phyloP scores from a whole-genome alignment of 2,797 vertebrate species.

The Sebastiscus tertius region DNA sequence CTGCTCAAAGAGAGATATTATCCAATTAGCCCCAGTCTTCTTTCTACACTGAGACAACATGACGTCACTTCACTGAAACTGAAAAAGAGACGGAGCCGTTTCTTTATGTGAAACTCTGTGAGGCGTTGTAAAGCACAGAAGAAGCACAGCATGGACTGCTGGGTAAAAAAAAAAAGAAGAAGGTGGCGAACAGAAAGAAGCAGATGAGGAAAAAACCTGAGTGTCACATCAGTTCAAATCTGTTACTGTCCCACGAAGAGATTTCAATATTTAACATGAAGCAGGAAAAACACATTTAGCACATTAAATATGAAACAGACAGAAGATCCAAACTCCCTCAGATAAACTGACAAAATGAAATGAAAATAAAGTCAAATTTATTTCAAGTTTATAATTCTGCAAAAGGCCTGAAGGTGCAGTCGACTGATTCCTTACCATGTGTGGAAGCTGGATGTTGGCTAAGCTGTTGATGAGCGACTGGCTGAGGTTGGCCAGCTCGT shows the following conservation, averaged over 20 bases:
- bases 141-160: constrained; percentile 78
- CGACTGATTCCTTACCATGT: constrained; percentile 89
- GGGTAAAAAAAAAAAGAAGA: constrained; percentile 41
- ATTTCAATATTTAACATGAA: not conserved
- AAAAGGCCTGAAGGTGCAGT: not conserved
- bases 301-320: constrained; percentile 10
- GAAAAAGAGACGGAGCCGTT: constrained; percentile 32
- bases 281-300: not conserved
- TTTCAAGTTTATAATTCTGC: not conserved
- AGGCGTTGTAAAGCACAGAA: constrained; percentile 71
- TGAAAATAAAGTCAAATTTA: not conserved
- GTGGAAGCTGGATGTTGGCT: constrained; percentile 98
- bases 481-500: constrained; percentile 97
- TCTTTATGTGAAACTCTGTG: constrained; percentile 55
- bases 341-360: not conserved
- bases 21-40: constrained; percentile 72
- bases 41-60: constrained; percentile 57
- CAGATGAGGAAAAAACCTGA: constrained; percentile 72
- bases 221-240: not conserved
- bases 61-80: constrained; percentile 60
- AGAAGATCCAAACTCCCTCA: not conserved
- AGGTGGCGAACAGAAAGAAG: constrained; percentile 80
- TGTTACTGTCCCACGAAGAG: not conserved
- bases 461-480: constrained; percentile 99
- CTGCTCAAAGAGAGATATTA: constrained; percentile 43